Conservation (phyloP, 2,113 vertebrate genomes). For the Leucopsar rothschildi region DNA sequence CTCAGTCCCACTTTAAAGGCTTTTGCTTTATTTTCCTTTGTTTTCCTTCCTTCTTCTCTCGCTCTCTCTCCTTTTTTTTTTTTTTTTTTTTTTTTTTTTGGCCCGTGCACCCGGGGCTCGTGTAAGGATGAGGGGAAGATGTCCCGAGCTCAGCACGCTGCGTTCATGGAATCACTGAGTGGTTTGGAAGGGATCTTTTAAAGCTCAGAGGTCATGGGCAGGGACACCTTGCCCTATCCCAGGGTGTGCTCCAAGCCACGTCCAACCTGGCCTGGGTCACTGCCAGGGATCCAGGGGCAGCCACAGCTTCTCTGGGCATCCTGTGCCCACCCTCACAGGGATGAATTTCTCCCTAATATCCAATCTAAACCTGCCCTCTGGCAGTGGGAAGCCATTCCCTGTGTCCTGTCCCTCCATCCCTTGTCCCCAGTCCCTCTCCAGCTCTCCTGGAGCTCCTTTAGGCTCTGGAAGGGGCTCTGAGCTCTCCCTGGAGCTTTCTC, state of each 20-base stretch:
- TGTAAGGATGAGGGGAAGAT: neutral
- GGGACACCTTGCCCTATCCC: neutral
- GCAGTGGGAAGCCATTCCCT: neutral
- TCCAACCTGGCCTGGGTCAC: neutral
- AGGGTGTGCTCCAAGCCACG: rapidly evolving
- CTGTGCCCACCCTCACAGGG: neutral
- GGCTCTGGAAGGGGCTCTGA: neutral
- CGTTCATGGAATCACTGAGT: neutral
- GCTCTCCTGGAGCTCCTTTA: neutral
- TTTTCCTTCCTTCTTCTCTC: no score
- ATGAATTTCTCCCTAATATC: neutral
- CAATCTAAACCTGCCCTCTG: neutral
- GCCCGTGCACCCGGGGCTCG: no score
- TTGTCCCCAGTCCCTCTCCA: neutral
- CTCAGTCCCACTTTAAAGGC: neutral
- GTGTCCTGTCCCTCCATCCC: neutral
- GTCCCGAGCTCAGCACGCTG: neutral
- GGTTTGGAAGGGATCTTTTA: neutral
- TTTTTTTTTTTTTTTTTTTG: no score
- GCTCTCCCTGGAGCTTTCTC: neutral
- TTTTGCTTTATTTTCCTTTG: rapidly evolving
- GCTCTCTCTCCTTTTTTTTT: no score
- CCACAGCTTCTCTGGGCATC: neutral
- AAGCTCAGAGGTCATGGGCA: neutral
- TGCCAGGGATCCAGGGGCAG: neutral